Evolutionary conservation across 1,140 invertebrate genomes (phyloP), one percentile per base, ranked within the genome.

Genomic region (Anthonomus grandis): DNA sequence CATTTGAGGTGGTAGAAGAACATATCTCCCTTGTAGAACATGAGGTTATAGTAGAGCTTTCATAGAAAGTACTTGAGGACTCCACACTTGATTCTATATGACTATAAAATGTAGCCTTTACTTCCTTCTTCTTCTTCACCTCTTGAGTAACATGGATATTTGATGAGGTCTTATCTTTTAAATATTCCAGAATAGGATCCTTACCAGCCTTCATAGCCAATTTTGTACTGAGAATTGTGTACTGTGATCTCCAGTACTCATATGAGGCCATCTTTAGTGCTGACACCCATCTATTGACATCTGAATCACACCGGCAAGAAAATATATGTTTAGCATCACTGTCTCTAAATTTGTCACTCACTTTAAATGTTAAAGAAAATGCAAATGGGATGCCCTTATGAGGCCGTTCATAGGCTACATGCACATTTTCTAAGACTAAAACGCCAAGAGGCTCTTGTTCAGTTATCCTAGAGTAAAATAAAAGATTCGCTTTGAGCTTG

Each of bases 291-390:
- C 64, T 68, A 46, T 67, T 71, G 6, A 72, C 66, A 57, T 74
- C 70, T 13, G 51, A 60, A 31, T 71, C 66, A 59, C 70, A 72
- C 10, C 68, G 49, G 54, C 71, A 73, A 22, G 69, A 66, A 64
- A 73, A 73, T 59, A 73, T 64, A 59, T 73, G 71, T 58, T 72
- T 73, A 2, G 67, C 57, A 59, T 72, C 69, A 49, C 64, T 68
- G 49, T 69, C 65, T 56, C 59, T 57, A 36, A 61, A 49, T 60
- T 60, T 69, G 52, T 67, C 65, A 47, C 65, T 67, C 15, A 64
- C 62, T 63, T 65, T 67, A 48, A 69, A 72, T 39, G 65, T 68
- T 42, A 73, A 57, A 6, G 71, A 73, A 47, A 73, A 73, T 6
- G 71, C 67, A 60, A 71, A 73, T 10, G 66, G 64, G 36, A 71